Conservation (phyloP, 64 coral and sea anemone genomes). For the Montipora capricornis region DNA sequence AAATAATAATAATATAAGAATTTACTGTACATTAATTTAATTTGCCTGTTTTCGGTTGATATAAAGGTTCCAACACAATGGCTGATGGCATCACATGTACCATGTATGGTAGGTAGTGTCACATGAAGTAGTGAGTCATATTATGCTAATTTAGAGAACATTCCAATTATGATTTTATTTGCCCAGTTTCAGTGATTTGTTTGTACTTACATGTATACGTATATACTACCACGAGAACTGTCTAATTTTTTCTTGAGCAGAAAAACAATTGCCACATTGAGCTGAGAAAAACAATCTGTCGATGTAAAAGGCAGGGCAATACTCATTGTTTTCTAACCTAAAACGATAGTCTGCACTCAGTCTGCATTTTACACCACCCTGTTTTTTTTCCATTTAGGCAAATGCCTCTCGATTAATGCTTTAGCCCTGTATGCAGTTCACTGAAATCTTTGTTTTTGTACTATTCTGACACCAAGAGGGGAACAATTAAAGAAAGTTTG, state of each 20-base stretch:
- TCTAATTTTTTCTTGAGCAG: too few relatives aligned
- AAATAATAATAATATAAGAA: not conserved
- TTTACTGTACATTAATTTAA: slow-evolving; percentile 7
- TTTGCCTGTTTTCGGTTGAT: slow-evolving; percentile 8
- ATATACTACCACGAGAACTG: not conserved
- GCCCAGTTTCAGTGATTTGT: slow-evolving; percentile 17
- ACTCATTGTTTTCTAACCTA: not conserved
- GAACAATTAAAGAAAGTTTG: not conserved
- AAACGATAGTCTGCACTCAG: not conserved
- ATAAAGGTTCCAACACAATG: slow-evolving; percentile 6
- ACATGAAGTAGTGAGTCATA: slow-evolving; percentile 4
- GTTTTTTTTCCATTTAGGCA: not conserved
- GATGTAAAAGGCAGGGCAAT: not conserved
- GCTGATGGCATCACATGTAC: slow-evolving; percentile 5
- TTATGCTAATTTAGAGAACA: slow-evolving; percentile 14
- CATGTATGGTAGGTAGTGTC: slow-evolving; percentile 3
- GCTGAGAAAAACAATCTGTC: too few relatives aligned
- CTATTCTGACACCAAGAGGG: slow-evolving; percentile 2
- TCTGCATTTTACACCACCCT: not conserved
- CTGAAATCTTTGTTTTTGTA: slow-evolving; percentile 1
- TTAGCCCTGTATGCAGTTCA: slow-evolving; percentile 4
- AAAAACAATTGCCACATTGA: too few relatives aligned
- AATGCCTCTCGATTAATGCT: not conserved
- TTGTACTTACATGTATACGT: slow-evolving; percentile 18
- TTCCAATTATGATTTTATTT: not conserved